Percentiles rank a stretch among this genome's conserved stretches.
Conservation (phyloP, 30 jellyfish, hydroid and myxozoan genomes). For the Sanderia malayensis region DNA sequence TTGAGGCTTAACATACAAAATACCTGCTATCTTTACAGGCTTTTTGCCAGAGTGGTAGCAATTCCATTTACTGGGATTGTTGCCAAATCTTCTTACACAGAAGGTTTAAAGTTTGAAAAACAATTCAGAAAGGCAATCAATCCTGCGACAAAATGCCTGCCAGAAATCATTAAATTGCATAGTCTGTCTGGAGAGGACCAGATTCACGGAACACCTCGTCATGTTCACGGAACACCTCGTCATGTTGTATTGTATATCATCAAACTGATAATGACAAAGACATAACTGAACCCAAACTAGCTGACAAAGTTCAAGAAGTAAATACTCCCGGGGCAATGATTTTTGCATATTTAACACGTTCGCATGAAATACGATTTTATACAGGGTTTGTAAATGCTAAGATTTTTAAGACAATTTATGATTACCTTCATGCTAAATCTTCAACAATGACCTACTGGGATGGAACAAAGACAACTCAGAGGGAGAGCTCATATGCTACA, state of each 20-base stretch:
- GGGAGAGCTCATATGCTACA: constrained; percentile 22
- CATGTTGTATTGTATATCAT: constrained; percentile 13
- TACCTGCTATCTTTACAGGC: too few relatives aligned
- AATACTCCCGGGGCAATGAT: constrained; percentile 8
- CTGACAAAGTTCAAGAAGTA: background rate
- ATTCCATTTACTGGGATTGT: too few relatives aligned
- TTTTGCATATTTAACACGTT: constrained; percentile 39
- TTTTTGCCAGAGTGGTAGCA: too few relatives aligned
- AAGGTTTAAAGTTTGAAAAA: too few relatives aligned
- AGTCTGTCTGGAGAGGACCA: too few relatives aligned
- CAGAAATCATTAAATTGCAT: too few relatives aligned
- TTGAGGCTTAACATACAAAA: too few relatives aligned
- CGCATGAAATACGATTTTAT: constrained; percentile 22
- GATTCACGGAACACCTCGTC: too few relatives aligned
- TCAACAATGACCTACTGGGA: constrained; percentile 46
- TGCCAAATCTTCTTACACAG: too few relatives aligned
- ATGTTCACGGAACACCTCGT: too few relatives aligned
- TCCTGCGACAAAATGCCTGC: too few relatives aligned
- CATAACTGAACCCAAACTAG: background rate
- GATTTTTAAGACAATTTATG: constrained; percentile 30
- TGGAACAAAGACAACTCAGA: constrained; percentile 21
- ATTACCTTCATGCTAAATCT: constrained; percentile 19
- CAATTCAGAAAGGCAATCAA: too few relatives aligned
- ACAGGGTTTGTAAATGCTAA: constrained; percentile 20
- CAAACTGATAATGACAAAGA: constrained; percentile 3